Percentiles rank a stretch among this genome's conserved stretches.
phyloP scores from a whole-genome alignment of 2,113 vertebrate species.

The Burhinus bistriatus region DNA sequence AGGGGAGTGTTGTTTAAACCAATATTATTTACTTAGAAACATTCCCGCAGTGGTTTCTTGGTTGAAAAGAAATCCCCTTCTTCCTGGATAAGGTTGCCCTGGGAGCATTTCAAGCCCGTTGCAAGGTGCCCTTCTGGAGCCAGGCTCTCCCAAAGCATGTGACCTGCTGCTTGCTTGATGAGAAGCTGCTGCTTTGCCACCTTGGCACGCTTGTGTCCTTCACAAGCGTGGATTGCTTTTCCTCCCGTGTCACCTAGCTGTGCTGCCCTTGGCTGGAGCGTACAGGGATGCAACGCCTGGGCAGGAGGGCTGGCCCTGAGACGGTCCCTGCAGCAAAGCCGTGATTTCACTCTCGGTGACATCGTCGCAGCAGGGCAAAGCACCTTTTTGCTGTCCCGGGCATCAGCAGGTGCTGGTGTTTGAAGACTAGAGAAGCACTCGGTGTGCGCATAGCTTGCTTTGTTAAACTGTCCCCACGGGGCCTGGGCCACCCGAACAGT shows the following conservation, averaged over 20 bases:
- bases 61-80: not conserved
- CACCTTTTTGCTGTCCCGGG: not conserved
- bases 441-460: rapidly evolving
- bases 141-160: not conserved
- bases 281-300: not conserved
- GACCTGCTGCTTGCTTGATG: not conserved
- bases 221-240: not conserved
- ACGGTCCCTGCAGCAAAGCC: not conserved
- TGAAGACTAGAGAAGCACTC: not conserved
- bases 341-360: not conserved
- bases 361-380: not conserved
- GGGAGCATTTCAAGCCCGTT: not conserved
- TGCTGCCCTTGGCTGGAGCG: not conserved
- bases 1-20: not conserved
- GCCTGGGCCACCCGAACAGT: too few relatives aligned
- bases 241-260: rapidly evolving
- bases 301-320: not conserved
- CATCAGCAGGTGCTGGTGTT: not conserved
- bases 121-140: not conserved
- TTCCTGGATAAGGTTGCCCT: not conserved
- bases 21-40: not conserved
- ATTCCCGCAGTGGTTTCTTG: not conserved
- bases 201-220: rapidly evolving
- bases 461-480: not conserved
- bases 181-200: not conserved